Conservation (phyloP, 2,888 invertebrate species). For the Bedellia somnulentella region DNA sequence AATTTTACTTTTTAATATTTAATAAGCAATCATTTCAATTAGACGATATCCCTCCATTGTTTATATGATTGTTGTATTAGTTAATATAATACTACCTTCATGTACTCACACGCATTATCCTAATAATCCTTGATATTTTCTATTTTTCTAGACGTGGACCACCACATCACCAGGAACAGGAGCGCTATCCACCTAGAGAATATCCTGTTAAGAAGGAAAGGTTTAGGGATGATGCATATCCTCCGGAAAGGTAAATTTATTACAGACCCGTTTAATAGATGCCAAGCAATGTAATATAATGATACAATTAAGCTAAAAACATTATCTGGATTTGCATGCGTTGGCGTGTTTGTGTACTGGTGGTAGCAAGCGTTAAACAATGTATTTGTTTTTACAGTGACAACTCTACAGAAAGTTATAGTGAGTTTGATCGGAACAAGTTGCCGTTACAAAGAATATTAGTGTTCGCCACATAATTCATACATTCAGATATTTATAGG, state of each 20-base stretch:
- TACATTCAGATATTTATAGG: too few relatives aligned
- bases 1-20: too few relatives aligned
- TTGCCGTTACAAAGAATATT: slow-evolving; percentile 53
- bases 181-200: slow-evolving; percentile 27
- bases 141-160: slow-evolving; percentile 19
- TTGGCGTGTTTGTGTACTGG: too few relatives aligned
- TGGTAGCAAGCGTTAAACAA: slow-evolving; percentile 38
- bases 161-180: slow-evolving; percentile 29
- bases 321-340: too few relatives aligned
- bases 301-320: too few relatives aligned
- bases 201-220: slow-evolving; percentile 36
- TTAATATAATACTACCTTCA: too few relatives aligned
- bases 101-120: neutral
- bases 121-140: neutral
- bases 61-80: too few relatives aligned
- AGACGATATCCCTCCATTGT: too few relatives aligned
- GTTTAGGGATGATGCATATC: slow-evolving; percentile 28
- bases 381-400: slow-evolving; percentile 60
- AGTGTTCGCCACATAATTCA: too few relatives aligned
- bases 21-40: too few relatives aligned
- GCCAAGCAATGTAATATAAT: too few relatives aligned
- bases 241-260: slow-evolving; percentile 32
- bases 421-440: slow-evolving; percentile 43
- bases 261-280: too few relatives aligned
- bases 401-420: slow-evolving; percentile 52